Percentiles rank a stretch among this genome's conserved stretches.
These are phyloP conservation scores for Marisa cornuarietis DNA, from an alignment of 1,140 invertebrate genomes.

Conservation along the genomic window DNA sequence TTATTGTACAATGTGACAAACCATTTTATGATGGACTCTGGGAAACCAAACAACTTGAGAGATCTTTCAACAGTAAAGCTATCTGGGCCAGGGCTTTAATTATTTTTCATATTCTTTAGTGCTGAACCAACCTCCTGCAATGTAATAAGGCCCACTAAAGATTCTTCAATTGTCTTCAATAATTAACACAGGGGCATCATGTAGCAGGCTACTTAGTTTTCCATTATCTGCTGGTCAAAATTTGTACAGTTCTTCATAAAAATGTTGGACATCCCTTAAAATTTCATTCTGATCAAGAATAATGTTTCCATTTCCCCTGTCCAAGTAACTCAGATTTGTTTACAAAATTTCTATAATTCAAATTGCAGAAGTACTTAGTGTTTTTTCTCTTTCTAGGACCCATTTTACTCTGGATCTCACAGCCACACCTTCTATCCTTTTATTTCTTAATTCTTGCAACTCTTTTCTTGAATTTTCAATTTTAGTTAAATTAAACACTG, in stretches of 20 bases:
- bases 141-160: too few species aligned
- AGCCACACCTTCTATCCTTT: not conserved
- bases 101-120: not conserved
- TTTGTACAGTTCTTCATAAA: not conserved
- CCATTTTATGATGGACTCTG: too few species aligned
- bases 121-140: not conserved
- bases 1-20: too few species aligned
- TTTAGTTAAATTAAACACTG: not conserved
- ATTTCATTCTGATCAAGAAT: not conserved
- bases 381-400: not conserved
- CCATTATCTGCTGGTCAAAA: not conserved
- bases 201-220: not conserved
- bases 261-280: not conserved
- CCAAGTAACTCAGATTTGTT: not conserved
- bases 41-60: too few species aligned
- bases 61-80: not conserved
- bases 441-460: not conserved
- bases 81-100: not conserved
- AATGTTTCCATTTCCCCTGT: not conserved
- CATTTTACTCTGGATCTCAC: not conserved
- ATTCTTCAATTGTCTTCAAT: not conserved
- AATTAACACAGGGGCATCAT: not conserved
- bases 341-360: not conserved
- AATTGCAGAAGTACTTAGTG: not conserved
- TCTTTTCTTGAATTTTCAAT: not conserved